A percentile compares a stretch with the other conserved stretches of the same genome.
phyloP scores from a whole-genome alignment of 2,797 vertebrate genomes.

The Morelia viridis region DNA sequence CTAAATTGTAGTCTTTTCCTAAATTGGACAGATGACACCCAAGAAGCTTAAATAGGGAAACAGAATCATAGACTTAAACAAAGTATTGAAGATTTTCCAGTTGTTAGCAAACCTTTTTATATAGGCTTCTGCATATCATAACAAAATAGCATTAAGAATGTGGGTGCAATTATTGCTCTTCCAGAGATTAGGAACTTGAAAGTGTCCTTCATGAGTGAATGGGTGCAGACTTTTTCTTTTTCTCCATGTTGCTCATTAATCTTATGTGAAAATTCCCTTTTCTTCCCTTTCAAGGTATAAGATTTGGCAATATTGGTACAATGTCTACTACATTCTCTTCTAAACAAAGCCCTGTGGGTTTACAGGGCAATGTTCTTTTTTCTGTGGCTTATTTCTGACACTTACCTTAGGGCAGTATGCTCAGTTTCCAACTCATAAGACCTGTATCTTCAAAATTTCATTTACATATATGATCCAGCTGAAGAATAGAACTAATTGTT shows the following conservation, averaged over 20 bases:
- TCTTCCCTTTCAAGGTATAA: not conserved
- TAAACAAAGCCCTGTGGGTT: not conserved
- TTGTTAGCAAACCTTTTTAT: not conserved
- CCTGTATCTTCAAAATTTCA: conserved; percentile 42
- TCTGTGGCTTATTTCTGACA: not conserved
- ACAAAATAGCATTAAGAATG: not conserved
- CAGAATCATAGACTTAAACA: not conserved
- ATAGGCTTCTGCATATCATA: not conserved
- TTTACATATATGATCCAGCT: conserved; percentile 53
- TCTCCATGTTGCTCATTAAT: not conserved
- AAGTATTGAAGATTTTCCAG: not conserved
- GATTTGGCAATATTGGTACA: not conserved
- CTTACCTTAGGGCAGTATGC: not conserved
- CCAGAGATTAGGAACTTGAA: not conserved
- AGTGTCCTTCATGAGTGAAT: not conserved
- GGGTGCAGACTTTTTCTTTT: not conserved
- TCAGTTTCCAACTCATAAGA: not conserved
- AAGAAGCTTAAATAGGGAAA: not conserved
- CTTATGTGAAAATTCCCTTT: not conserved
- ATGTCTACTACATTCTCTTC: not conserved
- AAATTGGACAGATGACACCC: not conserved
- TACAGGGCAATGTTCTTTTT: not conserved
- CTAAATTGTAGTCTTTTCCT: not conserved
- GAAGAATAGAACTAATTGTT: conserved; percentile 20
- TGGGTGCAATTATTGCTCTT: not conserved